Percentiles rank a stretch among this genome's conserved stretches.
These are phyloP conservation scores for Ceratoteleas bidentatus DNA, from an alignment of 1,140 invertebrate genomes.

Conservation along the genomic window DNA sequence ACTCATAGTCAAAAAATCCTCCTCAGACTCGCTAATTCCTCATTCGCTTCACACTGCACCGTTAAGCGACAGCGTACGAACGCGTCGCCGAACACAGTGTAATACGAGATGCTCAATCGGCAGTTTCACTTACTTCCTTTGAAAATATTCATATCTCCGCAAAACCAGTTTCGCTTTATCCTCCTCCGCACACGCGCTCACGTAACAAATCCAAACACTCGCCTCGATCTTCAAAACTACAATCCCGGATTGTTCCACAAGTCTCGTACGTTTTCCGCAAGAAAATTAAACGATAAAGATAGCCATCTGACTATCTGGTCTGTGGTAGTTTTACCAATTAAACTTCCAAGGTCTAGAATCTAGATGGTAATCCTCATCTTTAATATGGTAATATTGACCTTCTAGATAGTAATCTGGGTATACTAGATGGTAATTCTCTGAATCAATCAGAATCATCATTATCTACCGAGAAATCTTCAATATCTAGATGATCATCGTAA, in stretches of 20 bases:
- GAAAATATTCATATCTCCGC: constrained; percentile 36
- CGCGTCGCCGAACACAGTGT: constrained; percentile 12
- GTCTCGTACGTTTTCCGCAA: too few relatives aligned
- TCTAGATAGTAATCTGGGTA: background rate
- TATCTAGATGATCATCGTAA: too few relatives aligned
- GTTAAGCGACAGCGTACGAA: constrained; percentile 24
- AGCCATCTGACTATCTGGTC: background rate
- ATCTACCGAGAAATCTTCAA: too few relatives aligned
- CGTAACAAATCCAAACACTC: constrained; percentile 39
- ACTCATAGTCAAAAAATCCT: constrained; percentile 26
- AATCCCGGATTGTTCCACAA: too few relatives aligned
- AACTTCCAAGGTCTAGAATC: too few relatives aligned
- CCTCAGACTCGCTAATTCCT: constrained; percentile 7
- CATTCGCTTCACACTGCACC: constrained; percentile 7
- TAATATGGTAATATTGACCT: background rate
- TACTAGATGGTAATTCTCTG: too few relatives aligned
- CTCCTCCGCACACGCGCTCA: constrained; percentile 20
- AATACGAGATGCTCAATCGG: constrained; percentile 31
- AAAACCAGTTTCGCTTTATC: constrained; percentile 43
- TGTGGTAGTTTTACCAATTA: too few relatives aligned
- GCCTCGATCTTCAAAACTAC: too few relatives aligned
- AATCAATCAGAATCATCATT: too few relatives aligned
- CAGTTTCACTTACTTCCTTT: constrained; percentile 45
- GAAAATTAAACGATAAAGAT: too few relatives aligned
- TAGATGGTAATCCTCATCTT: too few relatives aligned